Base-by-base conservation (phyloP, 2,113 vertebrate genomes). In the Urocitellus parryii region DNA sequence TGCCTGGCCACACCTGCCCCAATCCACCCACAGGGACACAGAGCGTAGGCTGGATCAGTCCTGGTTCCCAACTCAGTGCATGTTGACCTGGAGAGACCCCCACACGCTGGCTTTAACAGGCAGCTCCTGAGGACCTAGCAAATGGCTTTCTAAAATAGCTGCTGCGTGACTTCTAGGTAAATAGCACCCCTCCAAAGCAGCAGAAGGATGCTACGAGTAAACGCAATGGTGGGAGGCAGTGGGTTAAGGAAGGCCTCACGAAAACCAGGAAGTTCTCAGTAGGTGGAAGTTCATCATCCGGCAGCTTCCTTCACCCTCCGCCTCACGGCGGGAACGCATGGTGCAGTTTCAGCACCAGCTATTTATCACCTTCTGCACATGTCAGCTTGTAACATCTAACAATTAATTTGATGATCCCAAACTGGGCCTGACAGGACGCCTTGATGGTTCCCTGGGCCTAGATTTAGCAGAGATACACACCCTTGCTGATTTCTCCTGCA, bases 341-440 rank as follows among this genome's bases (percentile, higher is more conserved):
- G 10, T 32, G 93, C 95, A 94, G 89, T 88, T 92, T 93, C 77
- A 94, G 32, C 95, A 82, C 17, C 56, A 92, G 27, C 68, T 79
- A 93, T 96, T 98, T 97, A 98, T 93, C 2, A 0, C 0, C 93
- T 97, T 97, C 93, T 86, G 80, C 80, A 91, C 63, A 80, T 79
- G 96, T 95, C 97, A 94, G 97, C 80, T 73, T 98, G 97, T 97
- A 97, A 98, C 53, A 77, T 58, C 42, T 70, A 97, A 97, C 97
- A 96, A 93, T 97, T 97, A 96, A 97, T 96, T 97, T 97, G 82
- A 98, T 95, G 98, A 92, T 94, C 91, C 96, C 96, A 98, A 98
- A 99, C 98, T 97, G 98, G 97, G 98, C 96, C 80, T 97, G 45
- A 98, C 99, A 98, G 97, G 98, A 98, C 96, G 93, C 98, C 98